These are phyloP conservation scores for Heptranchias perlo DNA, from an alignment of 2,113 vertebrate species.

Conservation along the genomic window DNA sequence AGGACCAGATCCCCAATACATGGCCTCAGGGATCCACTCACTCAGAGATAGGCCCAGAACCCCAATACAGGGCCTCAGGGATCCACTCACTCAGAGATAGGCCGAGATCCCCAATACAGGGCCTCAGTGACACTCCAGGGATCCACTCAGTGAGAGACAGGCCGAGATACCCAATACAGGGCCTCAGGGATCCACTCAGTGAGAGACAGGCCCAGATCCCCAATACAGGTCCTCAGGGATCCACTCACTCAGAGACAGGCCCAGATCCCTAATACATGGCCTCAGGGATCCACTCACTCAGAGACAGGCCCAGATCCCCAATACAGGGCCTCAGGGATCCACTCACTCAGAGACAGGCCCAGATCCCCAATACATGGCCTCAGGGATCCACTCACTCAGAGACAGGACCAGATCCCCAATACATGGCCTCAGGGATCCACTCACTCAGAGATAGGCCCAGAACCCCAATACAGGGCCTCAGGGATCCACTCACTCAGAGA, in stretches of 20 bases:
- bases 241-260: too few relatives aligned
- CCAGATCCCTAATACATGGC: neutral
- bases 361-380: too few relatives aligned
- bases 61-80: neutral
- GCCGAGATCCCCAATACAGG: too few relatives aligned
- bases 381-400: neutral
- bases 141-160: too few relatives aligned
- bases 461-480: neutral
- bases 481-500: neutral
- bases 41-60: neutral
- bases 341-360: slow-evolving; percentile 37
- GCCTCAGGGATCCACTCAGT: slow-evolving; percentile 35
- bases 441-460: neutral
- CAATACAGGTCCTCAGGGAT: too few relatives aligned
- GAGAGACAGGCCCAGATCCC: too few relatives aligned
- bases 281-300: neutral
- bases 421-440: neutral
- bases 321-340: slow-evolving; percentile 34
- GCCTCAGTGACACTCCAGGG: too few relatives aligned
- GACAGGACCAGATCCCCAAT: neutral
- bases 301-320: neutral
- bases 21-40: too few relatives aligned
- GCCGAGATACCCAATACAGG: neutral
- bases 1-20: neutral
- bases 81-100: too few relatives aligned